Base-by-base conservation (phyloP, 2,888 invertebrate genomes). In the Heliconius hortense region DNA sequence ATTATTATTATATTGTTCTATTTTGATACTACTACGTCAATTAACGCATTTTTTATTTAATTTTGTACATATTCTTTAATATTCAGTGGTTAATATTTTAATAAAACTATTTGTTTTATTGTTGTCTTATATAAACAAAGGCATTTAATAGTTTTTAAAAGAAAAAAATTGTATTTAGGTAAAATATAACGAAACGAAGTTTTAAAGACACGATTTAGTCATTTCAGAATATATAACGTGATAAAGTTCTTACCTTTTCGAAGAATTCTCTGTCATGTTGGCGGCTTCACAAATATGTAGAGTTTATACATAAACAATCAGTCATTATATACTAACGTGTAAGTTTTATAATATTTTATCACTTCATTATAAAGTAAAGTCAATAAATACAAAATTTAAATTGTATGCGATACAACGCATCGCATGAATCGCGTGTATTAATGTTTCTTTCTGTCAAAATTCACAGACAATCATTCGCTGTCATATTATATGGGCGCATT, bases 261-360 rank as follows among this genome's bases (percentile, higher is more conserved):
- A 92, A 85, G 93, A 90, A 88, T 90, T 93, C 89, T 93, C 93
- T 84, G 88, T 93, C 93, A 93, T 93, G 87, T 89, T 90, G 80
- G 82, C 71, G 84, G 72, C 82, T 84, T 84, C 85, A 85, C 85
- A 84, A 83, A 83, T 82, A 86, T 80, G 79, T 81, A 79, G 80
- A 78, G 78, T 79, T 81, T 82, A 81, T 79, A 83, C 82, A 81
- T 80, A 81, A 84, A 84, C 83, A 82, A 86, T 82, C 80, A 84
- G 86, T 82, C 90, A 90, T 90, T 85, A 86, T 85, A 86, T 88
- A 81, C 76, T 75, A 48, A 76, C 79, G 74, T 64, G 72, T 76
- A 73, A 43, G 39, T 70, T 48, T 28, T 43, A 24, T 35, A 59
- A 48, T 72, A 69, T 68, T 60, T 76, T 73, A 76, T 81, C 66